These are phyloP conservation scores for Capra hircus DNA, from an alignment of 2,113 vertebrate genomes.

Conservation along the genomic window DNA sequence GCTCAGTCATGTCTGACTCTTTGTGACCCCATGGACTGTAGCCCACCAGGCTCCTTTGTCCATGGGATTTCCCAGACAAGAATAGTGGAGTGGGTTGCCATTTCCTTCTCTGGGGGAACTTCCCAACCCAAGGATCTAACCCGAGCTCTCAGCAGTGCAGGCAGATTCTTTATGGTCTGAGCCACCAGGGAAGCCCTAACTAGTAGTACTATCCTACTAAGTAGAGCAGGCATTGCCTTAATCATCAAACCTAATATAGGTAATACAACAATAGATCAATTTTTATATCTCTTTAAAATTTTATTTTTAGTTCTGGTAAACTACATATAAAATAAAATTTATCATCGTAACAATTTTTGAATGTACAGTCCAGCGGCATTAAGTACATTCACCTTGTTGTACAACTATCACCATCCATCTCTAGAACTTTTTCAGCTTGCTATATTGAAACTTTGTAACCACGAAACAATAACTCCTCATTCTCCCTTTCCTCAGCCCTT, in stretches of 20 bases:
- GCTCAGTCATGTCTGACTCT: background rate
- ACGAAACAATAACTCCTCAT: background rate
- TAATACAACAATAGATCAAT: background rate
- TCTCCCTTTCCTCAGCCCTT: background rate
- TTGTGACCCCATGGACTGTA: background rate
- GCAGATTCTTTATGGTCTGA: background rate
- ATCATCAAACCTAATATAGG: background rate
- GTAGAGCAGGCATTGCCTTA: background rate
- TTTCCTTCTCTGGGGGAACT: background rate
- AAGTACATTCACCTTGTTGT: background rate
- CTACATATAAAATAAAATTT: background rate
- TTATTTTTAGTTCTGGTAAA: background rate
- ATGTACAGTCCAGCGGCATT: background rate
- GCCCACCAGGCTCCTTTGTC: background rate
- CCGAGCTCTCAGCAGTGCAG: background rate
- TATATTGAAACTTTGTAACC: background rate
- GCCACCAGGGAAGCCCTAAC: background rate
- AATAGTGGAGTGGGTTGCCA: background rate
- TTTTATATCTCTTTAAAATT: background rate
- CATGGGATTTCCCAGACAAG: background rate
- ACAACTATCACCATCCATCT: background rate
- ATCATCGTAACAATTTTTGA: background rate
- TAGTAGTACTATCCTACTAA: background rate
- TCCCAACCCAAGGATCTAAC: background rate
- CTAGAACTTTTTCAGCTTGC: background rate